A percentile compares a stretch with the other conserved stretches of the same genome.
phyloP scores from a whole-genome alignment of 2,888 invertebrate genomes.

The Syrista parreyssii region DNA sequence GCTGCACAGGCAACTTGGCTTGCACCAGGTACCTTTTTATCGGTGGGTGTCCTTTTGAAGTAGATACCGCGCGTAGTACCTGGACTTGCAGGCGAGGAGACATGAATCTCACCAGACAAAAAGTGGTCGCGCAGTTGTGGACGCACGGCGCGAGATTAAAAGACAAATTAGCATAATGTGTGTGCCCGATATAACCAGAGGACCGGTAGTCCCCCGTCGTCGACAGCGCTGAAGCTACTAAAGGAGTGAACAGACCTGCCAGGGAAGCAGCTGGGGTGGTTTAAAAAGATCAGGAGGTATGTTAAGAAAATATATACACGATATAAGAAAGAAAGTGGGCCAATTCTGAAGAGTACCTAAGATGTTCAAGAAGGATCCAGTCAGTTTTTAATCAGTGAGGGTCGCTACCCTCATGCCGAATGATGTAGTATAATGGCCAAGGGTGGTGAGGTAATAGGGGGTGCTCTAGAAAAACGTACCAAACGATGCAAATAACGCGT shows the following conservation, averaged over 20 bases:
- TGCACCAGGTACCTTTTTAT: constrained; percentile 10
- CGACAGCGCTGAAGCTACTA: background rate
- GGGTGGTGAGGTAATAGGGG: background rate
- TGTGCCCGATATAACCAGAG: constrained; percentile 30
- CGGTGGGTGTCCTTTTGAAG: constrained; percentile 9
- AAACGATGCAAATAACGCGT: constrained; percentile 57
- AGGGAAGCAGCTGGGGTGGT: background rate
- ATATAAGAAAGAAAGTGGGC: background rate
- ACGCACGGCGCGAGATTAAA: constrained; percentile 60
- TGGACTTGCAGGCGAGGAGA: constrained; percentile 22
- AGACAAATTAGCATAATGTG: constrained; percentile 62
- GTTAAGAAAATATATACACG: background rate
- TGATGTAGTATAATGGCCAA: background rate
- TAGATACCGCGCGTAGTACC: background rate
- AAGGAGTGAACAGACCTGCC: background rate
- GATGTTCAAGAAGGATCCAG: background rate
- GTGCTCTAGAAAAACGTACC: constrained; percentile 27
- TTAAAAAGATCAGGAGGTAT: background rate
- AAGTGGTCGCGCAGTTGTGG: constrained; percentile 34
- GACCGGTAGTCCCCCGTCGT: constrained; percentile 1
- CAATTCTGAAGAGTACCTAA: background rate
- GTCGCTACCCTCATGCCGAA: background rate
- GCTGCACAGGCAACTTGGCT: background rate
- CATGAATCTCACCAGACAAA: constrained; percentile 36
- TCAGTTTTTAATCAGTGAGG: background rate